These are phyloP conservation scores for Temnothorax nylanderi DNA, from an alignment of 1,140 invertebrate species.

Conservation along the genomic window DNA sequence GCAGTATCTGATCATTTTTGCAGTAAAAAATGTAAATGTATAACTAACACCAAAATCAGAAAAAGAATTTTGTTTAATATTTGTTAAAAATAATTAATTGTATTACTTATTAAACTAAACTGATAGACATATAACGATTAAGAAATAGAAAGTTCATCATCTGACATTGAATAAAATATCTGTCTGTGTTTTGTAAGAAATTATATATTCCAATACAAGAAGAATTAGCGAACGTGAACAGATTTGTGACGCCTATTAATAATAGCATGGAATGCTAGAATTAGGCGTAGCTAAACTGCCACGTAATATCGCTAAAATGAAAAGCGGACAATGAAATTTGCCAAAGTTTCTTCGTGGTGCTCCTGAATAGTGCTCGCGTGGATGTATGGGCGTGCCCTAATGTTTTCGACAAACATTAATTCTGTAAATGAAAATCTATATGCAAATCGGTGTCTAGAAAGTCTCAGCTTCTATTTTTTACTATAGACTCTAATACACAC, in stretches of 20 bases:
- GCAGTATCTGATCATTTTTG: background rate
- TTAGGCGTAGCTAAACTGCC: conserved; percentile 42
- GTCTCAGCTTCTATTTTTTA: conserved; percentile 73
- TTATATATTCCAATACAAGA: background rate
- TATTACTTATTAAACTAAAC: background rate
- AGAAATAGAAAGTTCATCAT: background rate
- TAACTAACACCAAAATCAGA: background rate
- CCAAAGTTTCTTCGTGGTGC: conserved; percentile 49
- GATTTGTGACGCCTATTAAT: conserved; percentile 18
- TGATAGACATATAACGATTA: background rate
- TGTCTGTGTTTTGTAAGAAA: conserved; percentile 24
- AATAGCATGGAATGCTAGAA: conserved; percentile 34
- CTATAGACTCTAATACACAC: conserved; percentile 56
- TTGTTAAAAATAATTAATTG: conserved; percentile 5
- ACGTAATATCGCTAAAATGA: conserved; percentile 29
- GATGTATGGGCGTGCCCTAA: conserved; percentile 37
- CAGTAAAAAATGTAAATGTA: background rate
- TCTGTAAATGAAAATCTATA: conserved; percentile 62
- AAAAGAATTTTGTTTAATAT: background rate
- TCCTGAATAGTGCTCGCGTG: conserved; percentile 50
- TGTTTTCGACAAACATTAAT: conserved; percentile 63
- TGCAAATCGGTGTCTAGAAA: conserved; percentile 71
- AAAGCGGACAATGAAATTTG: conserved; percentile 30
- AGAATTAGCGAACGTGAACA: conserved; percentile 26
- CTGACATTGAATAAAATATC: background rate